phyloP scores from a whole-genome alignment of 1,140 invertebrate species.

The Papilio dardanus region DNA sequence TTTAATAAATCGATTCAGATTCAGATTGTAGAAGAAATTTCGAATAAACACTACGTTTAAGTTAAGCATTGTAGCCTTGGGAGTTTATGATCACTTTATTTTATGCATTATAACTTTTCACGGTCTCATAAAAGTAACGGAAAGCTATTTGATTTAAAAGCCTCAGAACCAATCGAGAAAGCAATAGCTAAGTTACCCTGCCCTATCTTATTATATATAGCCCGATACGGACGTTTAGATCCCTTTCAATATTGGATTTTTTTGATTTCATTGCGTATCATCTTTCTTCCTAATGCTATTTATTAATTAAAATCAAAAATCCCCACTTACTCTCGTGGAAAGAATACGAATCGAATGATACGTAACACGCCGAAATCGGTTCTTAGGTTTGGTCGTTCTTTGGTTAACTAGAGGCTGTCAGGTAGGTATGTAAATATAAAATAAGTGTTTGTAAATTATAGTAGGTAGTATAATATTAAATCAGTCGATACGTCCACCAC shows the following conservation, averaged over 20 bases:
- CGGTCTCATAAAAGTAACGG: background rate
- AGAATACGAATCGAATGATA: background rate
- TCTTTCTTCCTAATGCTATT: background rate
- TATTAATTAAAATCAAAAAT: background rate
- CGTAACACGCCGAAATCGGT: background rate
- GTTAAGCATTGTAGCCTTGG: conserved; percentile 7
- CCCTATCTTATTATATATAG: too few relatives aligned
- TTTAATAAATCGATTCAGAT: too few relatives aligned
- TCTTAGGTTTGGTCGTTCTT: background rate
- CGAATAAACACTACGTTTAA: background rate
- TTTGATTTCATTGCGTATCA: too few relatives aligned
- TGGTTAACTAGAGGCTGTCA: too few relatives aligned
- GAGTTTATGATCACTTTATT: background rate
- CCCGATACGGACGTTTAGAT: background rate
- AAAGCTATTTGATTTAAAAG: conserved; percentile 4
- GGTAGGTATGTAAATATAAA: too few relatives aligned
- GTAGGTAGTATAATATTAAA: too few relatives aligned
- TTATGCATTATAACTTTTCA: background rate
- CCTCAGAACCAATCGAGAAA: background rate
- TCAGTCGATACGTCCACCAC: too few relatives aligned
- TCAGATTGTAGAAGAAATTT: background rate
- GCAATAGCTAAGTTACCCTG: background rate
- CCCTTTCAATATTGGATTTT: background rate
- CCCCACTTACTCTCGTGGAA: background rate
- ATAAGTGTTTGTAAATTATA: too few relatives aligned